Percentiles rank a stretch among this genome's conserved stretches.
These are phyloP conservation scores for Melanitta fusca DNA, from an alignment of 2,797 vertebrate genomes.

Conservation along the genomic window DNA sequence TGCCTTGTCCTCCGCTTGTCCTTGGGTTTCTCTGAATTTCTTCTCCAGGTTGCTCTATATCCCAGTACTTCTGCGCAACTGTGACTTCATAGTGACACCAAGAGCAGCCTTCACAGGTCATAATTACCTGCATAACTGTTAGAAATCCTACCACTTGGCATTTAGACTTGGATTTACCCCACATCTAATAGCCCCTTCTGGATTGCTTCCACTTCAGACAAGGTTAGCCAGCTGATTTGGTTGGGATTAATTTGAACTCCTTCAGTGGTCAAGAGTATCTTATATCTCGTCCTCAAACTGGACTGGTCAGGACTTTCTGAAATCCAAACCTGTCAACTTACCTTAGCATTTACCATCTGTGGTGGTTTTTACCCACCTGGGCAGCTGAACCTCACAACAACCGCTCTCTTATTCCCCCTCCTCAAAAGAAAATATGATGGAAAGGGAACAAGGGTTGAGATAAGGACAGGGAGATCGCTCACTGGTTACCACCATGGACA, in stretches of 20 bases:
- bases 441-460: too few relatives aligned
- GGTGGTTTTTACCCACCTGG: too few relatives aligned
- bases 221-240: neutral
- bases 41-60: neutral
- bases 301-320: neutral
- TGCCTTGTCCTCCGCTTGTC: neutral
- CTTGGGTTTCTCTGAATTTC: neutral
- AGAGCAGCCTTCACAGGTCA: neutral
- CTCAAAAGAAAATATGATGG: too few relatives aligned
- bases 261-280: neutral
- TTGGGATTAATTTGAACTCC: neutral
- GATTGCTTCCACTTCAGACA: neutral
- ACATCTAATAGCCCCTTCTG: neutral
- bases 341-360: neutral
- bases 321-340: neutral
- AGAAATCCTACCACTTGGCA: neutral
- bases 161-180: neutral
- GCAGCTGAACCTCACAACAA: too few relatives aligned
- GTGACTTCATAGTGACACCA: neutral
- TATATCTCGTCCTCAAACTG: neutral
- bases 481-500: too few relatives aligned
- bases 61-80: neutral
- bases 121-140: neutral
- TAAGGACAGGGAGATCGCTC: too few relatives aligned
- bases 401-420: too few relatives aligned